Conservation (phyloP, 2,888 invertebrate species). For the Nemapogon koenigi region DNA sequence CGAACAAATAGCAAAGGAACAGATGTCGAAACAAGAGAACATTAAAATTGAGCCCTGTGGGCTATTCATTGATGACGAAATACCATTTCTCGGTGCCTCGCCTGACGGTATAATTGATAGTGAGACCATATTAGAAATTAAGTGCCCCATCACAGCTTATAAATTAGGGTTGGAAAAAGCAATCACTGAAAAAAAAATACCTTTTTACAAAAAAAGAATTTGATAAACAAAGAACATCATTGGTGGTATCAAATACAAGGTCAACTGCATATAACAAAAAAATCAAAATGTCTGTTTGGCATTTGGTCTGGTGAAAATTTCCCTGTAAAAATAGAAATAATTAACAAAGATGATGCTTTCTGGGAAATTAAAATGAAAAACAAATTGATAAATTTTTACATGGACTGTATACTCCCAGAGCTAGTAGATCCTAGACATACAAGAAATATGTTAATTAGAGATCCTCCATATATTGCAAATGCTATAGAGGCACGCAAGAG, state of each 20-base stretch:
- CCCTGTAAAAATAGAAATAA: not conserved
- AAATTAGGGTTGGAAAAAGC: not conserved
- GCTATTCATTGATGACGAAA: not conserved
- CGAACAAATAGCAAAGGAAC: not conserved
- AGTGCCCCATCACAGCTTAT: not conserved
- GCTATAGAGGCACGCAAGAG: no score
- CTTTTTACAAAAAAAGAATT: not conserved
- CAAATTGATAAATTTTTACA: conserved; percentile 2
- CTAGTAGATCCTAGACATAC: not conserved
- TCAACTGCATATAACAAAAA: not conserved
- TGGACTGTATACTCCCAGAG: not conserved
- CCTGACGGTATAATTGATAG: not conserved
- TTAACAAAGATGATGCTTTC: not conserved
- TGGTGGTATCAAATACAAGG: conserved; percentile 1
- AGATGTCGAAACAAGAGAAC: not conserved
- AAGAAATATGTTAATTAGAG: conserved; percentile 1
- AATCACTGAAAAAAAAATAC: not conserved
- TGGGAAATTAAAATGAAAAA: not conserved
- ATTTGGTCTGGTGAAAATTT: not conserved
- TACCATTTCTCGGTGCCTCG: not conserved
- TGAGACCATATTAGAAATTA: not conserved
- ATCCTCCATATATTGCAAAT: not conserved
- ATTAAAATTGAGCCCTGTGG: not conserved
- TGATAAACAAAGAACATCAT: not conserved
- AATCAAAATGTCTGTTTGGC: not conserved